Evolutionary conservation across 2,797 vertebrate species (phyloP).

Genomic region (Acrossocheilus wenchowensis): DNA sequence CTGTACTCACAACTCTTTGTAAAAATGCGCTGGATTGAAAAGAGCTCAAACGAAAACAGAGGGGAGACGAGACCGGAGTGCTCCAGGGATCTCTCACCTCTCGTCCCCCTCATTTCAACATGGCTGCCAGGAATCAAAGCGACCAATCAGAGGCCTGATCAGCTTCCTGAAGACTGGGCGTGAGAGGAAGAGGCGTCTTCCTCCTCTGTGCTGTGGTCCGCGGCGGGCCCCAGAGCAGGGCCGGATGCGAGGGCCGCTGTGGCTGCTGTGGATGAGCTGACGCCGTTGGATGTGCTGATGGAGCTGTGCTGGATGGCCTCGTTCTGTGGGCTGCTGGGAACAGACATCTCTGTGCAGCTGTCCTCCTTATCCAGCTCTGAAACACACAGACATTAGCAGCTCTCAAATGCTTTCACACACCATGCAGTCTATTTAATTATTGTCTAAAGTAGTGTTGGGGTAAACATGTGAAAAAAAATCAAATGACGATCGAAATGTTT

Average conservation of each 20-base stretch:
- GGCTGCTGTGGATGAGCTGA: slow-evolving; percentile 87
- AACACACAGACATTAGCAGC: neutral
- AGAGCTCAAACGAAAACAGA: slow-evolving; percentile 53
- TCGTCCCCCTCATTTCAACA: slow-evolving; percentile 49
- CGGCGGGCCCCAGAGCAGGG: slow-evolving; percentile 74
- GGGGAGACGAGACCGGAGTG: slow-evolving; percentile 54
- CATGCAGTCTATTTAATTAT: neutral
- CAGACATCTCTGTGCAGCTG: slow-evolving; percentile 93
- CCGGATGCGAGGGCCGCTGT: slow-evolving; percentile 78
- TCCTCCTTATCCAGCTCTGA: slow-evolving; percentile 93
- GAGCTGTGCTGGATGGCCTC: slow-evolving; percentile 99
- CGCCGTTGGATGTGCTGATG: slow-evolving; percentile 97
- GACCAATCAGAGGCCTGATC: slow-evolving; percentile 77
- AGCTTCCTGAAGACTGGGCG: slow-evolving; percentile 91
- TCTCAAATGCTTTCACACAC: neutral
- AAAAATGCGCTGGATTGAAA: slow-evolving; percentile 61
- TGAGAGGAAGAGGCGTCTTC: slow-evolving; percentile 81
- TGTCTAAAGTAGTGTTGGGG: neutral
- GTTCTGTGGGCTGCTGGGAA: slow-evolving; percentile 91
- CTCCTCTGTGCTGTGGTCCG: slow-evolving; percentile 93
- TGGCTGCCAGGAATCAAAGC: slow-evolving; percentile 51
- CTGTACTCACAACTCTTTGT: slow-evolving; percentile 62
- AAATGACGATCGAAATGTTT: too few relatives aligned
- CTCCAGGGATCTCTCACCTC: slow-evolving; percentile 60
- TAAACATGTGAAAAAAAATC: neutral